A percentile compares a stretch with the other conserved stretches of the same genome.
These are phyloP conservation scores for Perodicticus potto DNA, from an alignment of 2,797 vertebrate species.

Conservation along the genomic window DNA sequence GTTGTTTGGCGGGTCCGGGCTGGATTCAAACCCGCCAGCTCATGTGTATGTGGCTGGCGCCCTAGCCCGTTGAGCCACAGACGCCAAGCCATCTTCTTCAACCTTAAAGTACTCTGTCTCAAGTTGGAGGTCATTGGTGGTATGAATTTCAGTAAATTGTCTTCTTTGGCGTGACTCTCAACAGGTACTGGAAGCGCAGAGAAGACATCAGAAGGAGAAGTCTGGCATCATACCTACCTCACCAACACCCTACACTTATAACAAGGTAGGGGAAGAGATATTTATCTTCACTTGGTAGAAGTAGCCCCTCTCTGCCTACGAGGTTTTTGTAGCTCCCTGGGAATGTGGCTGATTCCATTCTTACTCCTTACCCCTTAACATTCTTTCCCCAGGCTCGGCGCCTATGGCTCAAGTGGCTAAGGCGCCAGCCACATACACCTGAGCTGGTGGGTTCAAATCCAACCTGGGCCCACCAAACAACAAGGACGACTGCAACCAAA, in stretches of 20 bases:
- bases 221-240: conserved; percentile 99
- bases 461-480: too few relatives aligned
- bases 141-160: conserved; percentile 58
- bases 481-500: too few relatives aligned
- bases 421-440: too few relatives aligned
- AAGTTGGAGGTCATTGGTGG: neutral
- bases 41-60: too few relatives aligned
- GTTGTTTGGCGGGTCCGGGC: too few relatives aligned
- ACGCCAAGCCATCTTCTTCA: neutral
- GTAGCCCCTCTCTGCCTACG: neutral
- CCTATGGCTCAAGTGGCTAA: too few relatives aligned
- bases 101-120: neutral
- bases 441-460: too few relatives aligned
- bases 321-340: neutral
- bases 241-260: conserved; percentile 99
- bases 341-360: neutral
- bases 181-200: conserved; percentile 99
- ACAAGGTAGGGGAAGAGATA: conserved; percentile 91
- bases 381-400: neutral
- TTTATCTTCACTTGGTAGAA: neutral
- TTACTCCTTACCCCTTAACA: neutral
- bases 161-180: conserved; percentile 17
- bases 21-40: too few relatives aligned
- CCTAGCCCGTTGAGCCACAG: too few relatives aligned
- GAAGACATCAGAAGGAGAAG: conserved; percentile 99